Conservation (phyloP, 2,888 invertebrate genomes). For the Lucinisca nassula region DNA sequence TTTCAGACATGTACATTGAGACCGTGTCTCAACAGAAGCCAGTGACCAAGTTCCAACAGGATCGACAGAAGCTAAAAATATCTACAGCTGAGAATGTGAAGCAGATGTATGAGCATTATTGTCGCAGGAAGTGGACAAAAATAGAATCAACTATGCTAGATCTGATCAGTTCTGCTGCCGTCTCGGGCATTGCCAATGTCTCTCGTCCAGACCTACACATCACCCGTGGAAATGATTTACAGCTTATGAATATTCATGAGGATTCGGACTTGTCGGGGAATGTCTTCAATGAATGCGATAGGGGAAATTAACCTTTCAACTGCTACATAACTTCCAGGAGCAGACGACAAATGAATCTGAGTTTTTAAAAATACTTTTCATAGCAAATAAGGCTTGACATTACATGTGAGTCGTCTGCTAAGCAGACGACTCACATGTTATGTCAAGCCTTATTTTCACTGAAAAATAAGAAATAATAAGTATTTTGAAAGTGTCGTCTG, state of each 20-base stretch:
- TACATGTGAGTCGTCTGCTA: too few species aligned
- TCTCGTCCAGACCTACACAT: neutral
- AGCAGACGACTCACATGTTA: too few species aligned
- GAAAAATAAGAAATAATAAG: too few species aligned
- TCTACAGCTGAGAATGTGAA: constrained; percentile 29
- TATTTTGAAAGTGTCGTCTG: too few species aligned
- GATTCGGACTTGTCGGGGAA: neutral
- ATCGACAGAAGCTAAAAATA: neutral
- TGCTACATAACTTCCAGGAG: too few species aligned
- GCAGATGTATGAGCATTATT: constrained; percentile 36
- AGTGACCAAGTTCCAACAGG: neutral
- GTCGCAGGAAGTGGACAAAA: constrained; percentile 10
- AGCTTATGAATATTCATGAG: neutral
- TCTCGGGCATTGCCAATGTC: neutral
- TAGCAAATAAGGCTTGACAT: too few species aligned
- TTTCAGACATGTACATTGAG: neutral
- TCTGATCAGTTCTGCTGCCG: neutral
- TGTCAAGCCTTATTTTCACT: too few species aligned
- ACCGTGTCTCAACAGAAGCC: neutral
- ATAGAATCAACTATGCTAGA: neutral
- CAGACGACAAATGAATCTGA: too few species aligned
- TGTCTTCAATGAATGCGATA: neutral
- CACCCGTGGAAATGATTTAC: neutral
- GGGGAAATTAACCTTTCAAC: too few species aligned
- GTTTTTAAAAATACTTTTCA: too few species aligned